Percentiles rank a stretch among this genome's conserved stretches.
phyloP scores from a whole-genome alignment of 2,113 vertebrate species.

The Myotis lucifugus region DNA sequence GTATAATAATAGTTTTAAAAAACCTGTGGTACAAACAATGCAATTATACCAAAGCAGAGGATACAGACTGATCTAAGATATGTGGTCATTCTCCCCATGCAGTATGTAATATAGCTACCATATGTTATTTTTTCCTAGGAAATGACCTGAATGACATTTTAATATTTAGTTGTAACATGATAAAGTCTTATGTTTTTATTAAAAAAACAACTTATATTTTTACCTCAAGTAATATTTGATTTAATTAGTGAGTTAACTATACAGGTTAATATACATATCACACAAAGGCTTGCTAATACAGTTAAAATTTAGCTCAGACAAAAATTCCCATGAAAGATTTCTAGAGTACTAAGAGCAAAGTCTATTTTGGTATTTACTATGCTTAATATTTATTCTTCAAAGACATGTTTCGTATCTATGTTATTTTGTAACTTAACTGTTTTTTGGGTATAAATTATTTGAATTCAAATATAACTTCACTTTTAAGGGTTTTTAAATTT shows the following conservation, averaged over 20 bases:
- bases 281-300: neutral
- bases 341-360: neutral
- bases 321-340: constrained; percentile 40
- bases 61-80: neutral
- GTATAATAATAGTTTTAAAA: neutral
- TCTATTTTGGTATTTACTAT: constrained; percentile 19
- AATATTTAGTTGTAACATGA: constrained; percentile 17
- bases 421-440: constrained; percentile 12
- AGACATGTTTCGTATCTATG: neutral
- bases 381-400: neutral
- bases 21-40: neutral
- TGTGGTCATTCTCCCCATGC: neutral
- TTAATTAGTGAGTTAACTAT: constrained; percentile 33
- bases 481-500: neutral
- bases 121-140: constrained; percentile 12
- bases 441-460: neutral
- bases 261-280: neutral
- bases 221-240: constrained; percentile 26
- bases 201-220: neutral
- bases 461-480: neutral
- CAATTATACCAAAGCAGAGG: neutral
- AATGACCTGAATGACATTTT: neutral
- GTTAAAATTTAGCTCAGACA: constrained; percentile 47
- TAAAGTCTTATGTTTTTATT: neutral
- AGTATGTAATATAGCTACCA: neutral